Conservation (phyloP, 2,888 invertebrate species). For the Lithophane socia region DNA sequence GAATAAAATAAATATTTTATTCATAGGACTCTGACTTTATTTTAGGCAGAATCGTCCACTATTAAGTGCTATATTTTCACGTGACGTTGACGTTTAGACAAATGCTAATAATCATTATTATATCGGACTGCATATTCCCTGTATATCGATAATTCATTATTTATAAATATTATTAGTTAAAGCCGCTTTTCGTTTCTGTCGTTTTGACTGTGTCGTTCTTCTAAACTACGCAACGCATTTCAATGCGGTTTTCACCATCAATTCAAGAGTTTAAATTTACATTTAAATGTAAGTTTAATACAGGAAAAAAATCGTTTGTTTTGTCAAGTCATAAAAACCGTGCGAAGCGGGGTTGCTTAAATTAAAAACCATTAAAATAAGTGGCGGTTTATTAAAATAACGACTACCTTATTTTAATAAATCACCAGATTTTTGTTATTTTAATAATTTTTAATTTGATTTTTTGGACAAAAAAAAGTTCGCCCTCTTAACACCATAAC, state of each 20-base stretch:
- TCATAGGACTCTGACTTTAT: neutral
- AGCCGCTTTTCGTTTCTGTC: neutral
- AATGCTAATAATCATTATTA: neutral
- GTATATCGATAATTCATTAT: neutral
- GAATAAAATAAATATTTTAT: slow-evolving; percentile 4
- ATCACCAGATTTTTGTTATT: no score
- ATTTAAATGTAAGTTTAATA: no score
- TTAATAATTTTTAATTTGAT: no score
- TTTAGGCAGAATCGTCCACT: neutral
- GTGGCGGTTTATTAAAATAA: neutral
- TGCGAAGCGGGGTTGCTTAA: neutral
- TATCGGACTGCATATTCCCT: neutral
- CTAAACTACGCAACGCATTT: neutral
- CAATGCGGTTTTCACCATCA: neutral
- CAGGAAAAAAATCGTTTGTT: neutral
- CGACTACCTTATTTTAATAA: no score
- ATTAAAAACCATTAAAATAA: no score
- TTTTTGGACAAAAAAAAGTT: neutral
- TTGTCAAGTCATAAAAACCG: neutral
- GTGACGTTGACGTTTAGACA: neutral
- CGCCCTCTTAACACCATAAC: neutral
- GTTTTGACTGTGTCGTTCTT: neutral
- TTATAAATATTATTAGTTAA: neutral
- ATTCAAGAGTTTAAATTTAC: neutral
- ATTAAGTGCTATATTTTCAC: neutral